Conservation (phyloP, 2,797 vertebrate genomes). For the Helostoma temminkii region DNA sequence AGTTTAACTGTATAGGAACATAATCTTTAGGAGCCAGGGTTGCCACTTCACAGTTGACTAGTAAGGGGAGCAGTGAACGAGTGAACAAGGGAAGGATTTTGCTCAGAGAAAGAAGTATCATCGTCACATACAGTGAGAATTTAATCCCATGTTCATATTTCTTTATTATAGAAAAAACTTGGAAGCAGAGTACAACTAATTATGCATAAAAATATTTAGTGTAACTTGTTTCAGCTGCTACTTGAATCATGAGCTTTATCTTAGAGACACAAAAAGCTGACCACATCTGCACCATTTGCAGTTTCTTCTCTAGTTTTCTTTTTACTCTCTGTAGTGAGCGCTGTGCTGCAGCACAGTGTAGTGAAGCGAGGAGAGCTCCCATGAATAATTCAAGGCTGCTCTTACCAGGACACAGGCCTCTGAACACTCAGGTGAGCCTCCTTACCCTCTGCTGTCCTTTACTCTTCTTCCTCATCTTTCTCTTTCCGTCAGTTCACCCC, state of each 20-base stretch:
- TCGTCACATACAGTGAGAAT: no score
- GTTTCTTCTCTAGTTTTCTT: background rate
- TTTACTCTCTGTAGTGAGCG: conserved; percentile 41
- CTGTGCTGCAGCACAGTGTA: conserved; percentile 30
- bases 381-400: conserved; percentile 68
- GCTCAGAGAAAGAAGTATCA: no score
- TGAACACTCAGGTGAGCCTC: conserved; percentile 50
- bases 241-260: background rate
- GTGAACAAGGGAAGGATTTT: no score
- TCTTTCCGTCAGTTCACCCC: conserved; percentile 1
- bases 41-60: no score
- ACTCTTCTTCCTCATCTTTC: background rate
- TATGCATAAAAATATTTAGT: background rate
- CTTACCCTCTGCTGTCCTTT: conserved; percentile 1
- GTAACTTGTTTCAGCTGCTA: background rate
- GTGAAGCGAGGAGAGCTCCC: conserved; percentile 25
- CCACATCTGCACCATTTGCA: conserved; percentile 11
- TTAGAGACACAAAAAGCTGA: background rate
- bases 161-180: no score
- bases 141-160: no score
- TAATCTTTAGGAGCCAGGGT: no score
- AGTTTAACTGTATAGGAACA: no score
- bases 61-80: no score
- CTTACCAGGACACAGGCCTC: conserved; percentile 45
- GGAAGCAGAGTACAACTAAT: background rate